Base-by-base conservation (phyloP, 2,888 invertebrate species). In the Agrilus biguttatus region DNA sequence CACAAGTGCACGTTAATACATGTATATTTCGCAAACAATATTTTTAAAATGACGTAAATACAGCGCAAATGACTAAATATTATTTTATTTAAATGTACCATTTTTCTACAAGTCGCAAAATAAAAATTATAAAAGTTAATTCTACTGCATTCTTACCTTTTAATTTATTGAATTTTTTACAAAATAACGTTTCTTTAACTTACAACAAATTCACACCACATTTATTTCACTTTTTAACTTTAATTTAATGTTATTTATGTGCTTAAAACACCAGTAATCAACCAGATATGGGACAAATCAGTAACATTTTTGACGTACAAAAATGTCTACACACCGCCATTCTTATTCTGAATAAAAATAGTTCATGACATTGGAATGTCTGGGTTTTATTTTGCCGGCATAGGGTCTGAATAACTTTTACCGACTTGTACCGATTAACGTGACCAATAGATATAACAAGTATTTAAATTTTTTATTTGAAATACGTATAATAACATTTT, bases 311-410 rank as follows among this genome's bases (percentile, higher is more conserved):
- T 54, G 54, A 54, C 48, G 48, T 51, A 49, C 53, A 53, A 53
- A 55, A 57, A 55, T 53, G 51, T 53, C 51, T 52, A 49, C 51
- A 47, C 44, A 51, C 52, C 61, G 62, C 63, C 63, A 63, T 63
- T 54, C 61, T 62, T 61, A 57, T 57, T 58, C 55, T 51, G 58
- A 60, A 59, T 60, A 62, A 62, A 63, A 63, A 62, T 62, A 63
- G 62, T 58, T 49, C 54, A 49, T 53, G 54, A 55, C 57, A 55
- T 58, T 57, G 58, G 59, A 60, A 58, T 57, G 53, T 52, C 28
- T 28, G 28, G 28, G 28, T 28, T 28, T 28, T 28, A 28, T 45
- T 47, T 50, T 51, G 28, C 28, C 28, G 28, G 28, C 43, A 47
- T 47, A 39, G 41, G 46, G 39, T 49, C 47, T 47, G 21, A 35